Evolutionary conservation across 1,140 invertebrate genomes (phyloP), one percentile per base, ranked within the genome.

Genomic region (Aplysia californica): DNA sequence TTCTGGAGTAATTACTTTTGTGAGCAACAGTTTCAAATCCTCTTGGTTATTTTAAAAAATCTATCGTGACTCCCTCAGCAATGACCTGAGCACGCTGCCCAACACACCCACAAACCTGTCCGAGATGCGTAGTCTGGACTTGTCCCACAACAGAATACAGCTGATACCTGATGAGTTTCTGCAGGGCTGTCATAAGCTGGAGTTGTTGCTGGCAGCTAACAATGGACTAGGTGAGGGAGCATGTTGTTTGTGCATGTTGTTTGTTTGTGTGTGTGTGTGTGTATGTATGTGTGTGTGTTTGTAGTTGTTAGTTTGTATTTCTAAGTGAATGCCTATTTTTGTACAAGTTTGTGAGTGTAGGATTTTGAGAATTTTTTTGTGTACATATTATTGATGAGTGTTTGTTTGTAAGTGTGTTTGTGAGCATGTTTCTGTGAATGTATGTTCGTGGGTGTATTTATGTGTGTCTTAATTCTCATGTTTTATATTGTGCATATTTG

Each of bases 141-240:
- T 85, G 15, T 82, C 80, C 18, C 76, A 82, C 72, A 86, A 86
- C 70, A 59, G 61, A 5, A 77, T 86, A 20, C 71, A 44, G 21
- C 15, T 35, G 26, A 64, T 86, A 20, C 83, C 83, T n/a, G 85
- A 85, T 4, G 18, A 58, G 2, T 86, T 84, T 73, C 59, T 86
- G 1, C 39, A 15, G 21, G 76, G 75, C 0, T 85, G 81, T 64
- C 26, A 31, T 23, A 80, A 79, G 39, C 75, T 86, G 65, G 83
- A 84, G 70, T 79, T 38, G 2, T 71, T 86, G n/a, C 74, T 81
- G 33, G 61, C 76, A 36, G 74, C 72, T 31, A 80, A 82, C 69
- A 86, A 86, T 77, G 66, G 67, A 44, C 64, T 86, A 36, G 83
- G 85, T 85, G 66, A 44, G 80, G 64, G n/a, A n/a, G n/a, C n/a